Evolutionary conservation across 2,797 vertebrate species (phyloP).

Genomic region (Luscinia megarhynchos): DNA sequence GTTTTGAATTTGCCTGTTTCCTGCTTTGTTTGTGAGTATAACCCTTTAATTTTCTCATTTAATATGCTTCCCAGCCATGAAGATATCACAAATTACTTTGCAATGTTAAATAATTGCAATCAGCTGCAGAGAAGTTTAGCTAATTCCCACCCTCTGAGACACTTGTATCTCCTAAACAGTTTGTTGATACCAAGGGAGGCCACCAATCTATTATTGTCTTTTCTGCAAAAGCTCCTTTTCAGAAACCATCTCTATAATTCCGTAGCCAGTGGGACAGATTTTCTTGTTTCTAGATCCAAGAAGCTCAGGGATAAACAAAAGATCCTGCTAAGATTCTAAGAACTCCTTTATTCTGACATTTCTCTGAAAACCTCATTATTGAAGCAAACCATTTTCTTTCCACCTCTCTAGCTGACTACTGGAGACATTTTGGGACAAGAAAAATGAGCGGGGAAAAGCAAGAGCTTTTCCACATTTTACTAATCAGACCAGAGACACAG

Average conservation of each 20-base stretch:
- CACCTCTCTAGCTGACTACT: neutral
- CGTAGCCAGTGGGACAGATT: accelerated
- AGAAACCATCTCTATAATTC: neutral
- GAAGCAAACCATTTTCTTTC: neutral
- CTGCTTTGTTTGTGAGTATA: neutral
- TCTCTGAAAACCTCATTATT: neutral
- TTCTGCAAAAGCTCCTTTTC: neutral
- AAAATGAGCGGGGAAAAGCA: neutral
- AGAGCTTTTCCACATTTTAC: neutral
- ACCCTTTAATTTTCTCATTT: neutral
- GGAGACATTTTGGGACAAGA: neutral
- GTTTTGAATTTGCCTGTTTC: neutral
- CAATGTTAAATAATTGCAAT: neutral
- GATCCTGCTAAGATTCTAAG: neutral
- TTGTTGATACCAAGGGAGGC: neutral
- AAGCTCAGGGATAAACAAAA: neutral
- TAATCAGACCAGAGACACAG: neutral
- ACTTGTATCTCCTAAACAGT: neutral
- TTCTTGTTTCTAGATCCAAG: neutral
- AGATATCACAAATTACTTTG: neutral
- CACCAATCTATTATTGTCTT: neutral
- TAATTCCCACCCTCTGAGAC: neutral
- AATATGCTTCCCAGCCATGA: neutral
- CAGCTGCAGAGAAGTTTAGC: neutral
- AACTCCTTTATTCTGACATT: neutral